phyloP scores from a whole-genome alignment of 2,113 vertebrate species.

The Oncorhynchus tshawytscha region DNA sequence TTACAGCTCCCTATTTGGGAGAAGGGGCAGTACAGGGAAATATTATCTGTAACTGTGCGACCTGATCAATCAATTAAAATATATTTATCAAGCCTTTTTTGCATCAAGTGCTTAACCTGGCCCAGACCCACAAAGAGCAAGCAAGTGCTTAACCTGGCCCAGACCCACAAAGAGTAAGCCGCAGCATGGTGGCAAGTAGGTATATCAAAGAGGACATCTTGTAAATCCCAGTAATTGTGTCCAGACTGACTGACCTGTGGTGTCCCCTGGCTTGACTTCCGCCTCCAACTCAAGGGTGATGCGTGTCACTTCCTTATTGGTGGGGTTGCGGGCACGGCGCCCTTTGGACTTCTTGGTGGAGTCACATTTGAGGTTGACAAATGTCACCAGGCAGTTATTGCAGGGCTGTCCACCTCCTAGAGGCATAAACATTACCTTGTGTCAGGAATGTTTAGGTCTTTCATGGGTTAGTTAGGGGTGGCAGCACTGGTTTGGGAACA shows the following conservation, averaged over 20 bases:
- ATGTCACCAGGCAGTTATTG: constrained; percentile 92
- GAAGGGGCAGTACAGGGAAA: background rate
- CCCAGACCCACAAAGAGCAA: too few relatives aligned
- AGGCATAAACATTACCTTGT: too few relatives aligned
- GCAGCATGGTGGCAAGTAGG: too few relatives aligned
- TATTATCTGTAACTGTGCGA: too few relatives aligned
- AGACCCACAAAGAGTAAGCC: too few relatives aligned
- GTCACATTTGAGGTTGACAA: constrained; percentile 96
- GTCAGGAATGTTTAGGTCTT: too few relatives aligned
- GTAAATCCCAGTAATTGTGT: background rate
- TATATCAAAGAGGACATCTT: background rate
- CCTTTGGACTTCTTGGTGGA: constrained; percentile 88
- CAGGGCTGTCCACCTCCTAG: constrained; percentile 79
- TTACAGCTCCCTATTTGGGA: constrained; percentile 82
- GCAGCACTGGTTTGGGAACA: too few relatives aligned
- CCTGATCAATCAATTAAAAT: too few relatives aligned
- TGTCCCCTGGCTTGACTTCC: constrained; percentile 89
- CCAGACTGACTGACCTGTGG: constrained; percentile 78
- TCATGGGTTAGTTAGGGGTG: background rate
- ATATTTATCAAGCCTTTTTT: too few relatives aligned
- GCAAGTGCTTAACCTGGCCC: too few relatives aligned
- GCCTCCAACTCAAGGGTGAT: constrained; percentile 96
- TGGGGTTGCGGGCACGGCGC: constrained; percentile 87
- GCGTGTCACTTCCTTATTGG: constrained; percentile 87
- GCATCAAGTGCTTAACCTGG: too few relatives aligned